Base-by-base conservation (phyloP, 1,140 invertebrate genomes). In the Zaprionus ornatus region DNA sequence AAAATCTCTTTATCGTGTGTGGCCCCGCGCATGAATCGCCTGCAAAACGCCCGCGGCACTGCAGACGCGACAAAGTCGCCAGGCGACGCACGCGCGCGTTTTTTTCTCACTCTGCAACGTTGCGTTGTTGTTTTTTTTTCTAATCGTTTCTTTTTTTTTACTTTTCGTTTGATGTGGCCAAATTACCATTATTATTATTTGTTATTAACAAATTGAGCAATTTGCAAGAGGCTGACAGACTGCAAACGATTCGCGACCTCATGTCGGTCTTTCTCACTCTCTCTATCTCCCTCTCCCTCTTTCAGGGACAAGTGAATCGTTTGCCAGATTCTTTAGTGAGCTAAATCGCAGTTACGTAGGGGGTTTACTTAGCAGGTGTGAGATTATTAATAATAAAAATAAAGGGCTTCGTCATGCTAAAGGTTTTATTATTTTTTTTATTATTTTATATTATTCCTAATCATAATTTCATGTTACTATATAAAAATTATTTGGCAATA, bases 131-230 rank as follows among this genome's bases (percentile, higher is more conserved):
- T 32, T 54, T 37, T 25, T 23, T 32, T 29, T 19, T 64, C 13
- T 50, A 29, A 40, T 55, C 32, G 17, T 17, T 70, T 45, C 1
- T 42, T 25, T 63, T 57, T 55, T 23, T 45, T 13, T 42, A 2
- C 55, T 54, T 25, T 55, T 70, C 40, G n/a, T n/a, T 70, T 55
- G 2, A 25, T 71, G 19, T 63, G 50, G 52, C 35, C 55, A 74
- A 74, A 74, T 74, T 74, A 59, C 57, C 59, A 61, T 73, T 61
- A 45, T 45, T 65, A 72, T 72, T 76, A 72, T 66, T 72, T 52
- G 62, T 72, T 56, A 76, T 76, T 72, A 72, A 72, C 74, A 76
- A 76, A 76, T 72, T 76, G 50, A 73, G 69, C 74, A 76, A 72
- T 72, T 72, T 71, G 15, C 67, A 60, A 65, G 25, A 40, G 17